A percentile compares a stretch with the other conserved stretches of the same genome.
Conservation (phyloP, 2,113 vertebrate species). For the Bos taurus region DNA sequence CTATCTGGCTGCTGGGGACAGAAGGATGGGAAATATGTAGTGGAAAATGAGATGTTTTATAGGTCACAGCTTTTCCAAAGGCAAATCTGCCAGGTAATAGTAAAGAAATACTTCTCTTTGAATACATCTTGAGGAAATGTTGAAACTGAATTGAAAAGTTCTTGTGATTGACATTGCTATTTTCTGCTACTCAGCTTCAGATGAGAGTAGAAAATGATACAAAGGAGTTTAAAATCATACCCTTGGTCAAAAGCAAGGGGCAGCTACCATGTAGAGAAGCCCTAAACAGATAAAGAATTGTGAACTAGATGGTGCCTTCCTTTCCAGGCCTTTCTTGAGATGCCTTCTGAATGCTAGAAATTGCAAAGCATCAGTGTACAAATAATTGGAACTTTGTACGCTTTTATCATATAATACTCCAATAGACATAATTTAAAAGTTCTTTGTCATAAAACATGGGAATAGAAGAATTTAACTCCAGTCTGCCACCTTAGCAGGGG, state of each 20-base stretch:
- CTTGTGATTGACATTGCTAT: constrained; percentile 20
- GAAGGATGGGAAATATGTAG: background rate
- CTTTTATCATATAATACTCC: background rate
- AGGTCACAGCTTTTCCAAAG: background rate
- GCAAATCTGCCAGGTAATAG: constrained; percentile 24
- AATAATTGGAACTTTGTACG: background rate
- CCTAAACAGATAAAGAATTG: background rate
- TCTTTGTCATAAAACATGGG: constrained; percentile 33
- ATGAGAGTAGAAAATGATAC: background rate
- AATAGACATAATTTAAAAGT: background rate
- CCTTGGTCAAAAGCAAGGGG: background rate
- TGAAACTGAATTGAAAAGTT: constrained; percentile 6
- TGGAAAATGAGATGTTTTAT: constrained; percentile 25
- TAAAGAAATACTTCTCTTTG: constrained; percentile 39
- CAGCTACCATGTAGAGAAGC: background rate
- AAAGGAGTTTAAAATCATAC: constrained; percentile 29
- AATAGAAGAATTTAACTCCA: constrained; percentile 13
- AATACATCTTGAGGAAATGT: constrained; percentile 35
- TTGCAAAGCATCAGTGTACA: background rate
- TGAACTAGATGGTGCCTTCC: background rate
- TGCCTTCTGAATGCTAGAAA: constrained; percentile 24
- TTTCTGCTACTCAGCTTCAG: constrained; percentile 26
- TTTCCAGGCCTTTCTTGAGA: background rate
- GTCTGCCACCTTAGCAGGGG: background rate
- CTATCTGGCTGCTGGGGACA: background rate